These are phyloP conservation scores for Apteryx owenii DNA, from an alignment of 2,113 vertebrate genomes.

Conservation along the genomic window DNA sequence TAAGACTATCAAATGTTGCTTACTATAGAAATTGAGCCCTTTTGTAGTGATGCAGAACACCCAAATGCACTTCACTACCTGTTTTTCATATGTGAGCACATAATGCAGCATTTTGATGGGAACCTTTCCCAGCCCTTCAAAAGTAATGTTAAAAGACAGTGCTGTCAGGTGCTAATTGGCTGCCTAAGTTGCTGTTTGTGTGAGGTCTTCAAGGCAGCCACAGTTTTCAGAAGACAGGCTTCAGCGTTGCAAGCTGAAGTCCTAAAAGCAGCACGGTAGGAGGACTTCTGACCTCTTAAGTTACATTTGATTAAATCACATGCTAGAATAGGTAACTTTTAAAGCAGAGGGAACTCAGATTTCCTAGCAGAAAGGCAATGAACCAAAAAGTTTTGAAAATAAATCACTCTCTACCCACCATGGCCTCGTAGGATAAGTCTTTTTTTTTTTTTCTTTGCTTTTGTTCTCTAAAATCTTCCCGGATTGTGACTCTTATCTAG, in stretches of 20 bases:
- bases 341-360: no score
- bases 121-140: background rate
- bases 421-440: background rate
- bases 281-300: background rate
- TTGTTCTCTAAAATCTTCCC: background rate
- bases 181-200: background rate
- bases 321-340: background rate
- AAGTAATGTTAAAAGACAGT: background rate
- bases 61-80: background rate
- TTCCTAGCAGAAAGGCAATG: background rate
- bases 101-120: background rate
- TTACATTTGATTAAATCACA: background rate
- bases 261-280: background rate
- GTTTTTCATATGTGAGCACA: background rate
- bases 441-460: background rate
- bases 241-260: background rate
- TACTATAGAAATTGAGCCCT: background rate
- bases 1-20: background rate
- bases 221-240: background rate
- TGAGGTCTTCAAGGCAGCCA: background rate
- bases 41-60: background rate
- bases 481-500: no score
- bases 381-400: background rate
- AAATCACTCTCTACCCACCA: background rate
- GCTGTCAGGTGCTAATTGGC: background rate